Conservation (phyloP, 1,140 invertebrate species). For the Cyclina sinensis region DNA sequence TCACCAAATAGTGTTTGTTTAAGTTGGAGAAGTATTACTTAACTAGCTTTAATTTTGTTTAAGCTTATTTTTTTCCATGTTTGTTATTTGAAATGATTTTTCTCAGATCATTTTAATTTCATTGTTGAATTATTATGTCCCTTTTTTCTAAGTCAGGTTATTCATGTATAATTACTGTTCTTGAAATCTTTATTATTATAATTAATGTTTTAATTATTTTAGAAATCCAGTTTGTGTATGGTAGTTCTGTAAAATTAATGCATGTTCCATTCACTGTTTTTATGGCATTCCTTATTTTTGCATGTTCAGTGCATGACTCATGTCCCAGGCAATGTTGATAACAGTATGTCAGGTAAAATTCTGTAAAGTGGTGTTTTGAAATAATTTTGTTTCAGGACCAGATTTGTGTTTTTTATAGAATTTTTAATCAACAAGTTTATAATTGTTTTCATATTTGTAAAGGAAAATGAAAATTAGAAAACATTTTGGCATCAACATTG, state of each 20-base stretch:
- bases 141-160: constrained; percentile 51
- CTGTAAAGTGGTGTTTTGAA: neutral
- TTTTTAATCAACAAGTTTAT: too few relatives aligned
- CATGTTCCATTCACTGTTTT: neutral
- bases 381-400: too few relatives aligned
- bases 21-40: neutral
- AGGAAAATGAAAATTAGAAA: too few relatives aligned
- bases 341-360: neutral
- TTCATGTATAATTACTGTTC: constrained; percentile 28
- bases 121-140: constrained; percentile 22
- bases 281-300: constrained; percentile 50
- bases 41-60: constrained; percentile 22
- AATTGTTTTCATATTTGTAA: too few relatives aligned
- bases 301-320: constrained; percentile 4
- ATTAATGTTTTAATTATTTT: constrained; percentile 31
- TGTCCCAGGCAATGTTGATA: neutral
- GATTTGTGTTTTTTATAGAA: too few relatives aligned
- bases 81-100: neutral
- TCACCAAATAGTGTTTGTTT: constrained; percentile 33
- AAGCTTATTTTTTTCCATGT: constrained; percentile 4
- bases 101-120: neutral
- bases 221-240: constrained; percentile 41
- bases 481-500: too few relatives aligned
- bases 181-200: constrained; percentile 34
- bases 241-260: constrained; percentile 46